These are phyloP conservation scores for Catocala fraxini DNA, from an alignment of 2,888 invertebrate species.

Conservation along the genomic window DNA sequence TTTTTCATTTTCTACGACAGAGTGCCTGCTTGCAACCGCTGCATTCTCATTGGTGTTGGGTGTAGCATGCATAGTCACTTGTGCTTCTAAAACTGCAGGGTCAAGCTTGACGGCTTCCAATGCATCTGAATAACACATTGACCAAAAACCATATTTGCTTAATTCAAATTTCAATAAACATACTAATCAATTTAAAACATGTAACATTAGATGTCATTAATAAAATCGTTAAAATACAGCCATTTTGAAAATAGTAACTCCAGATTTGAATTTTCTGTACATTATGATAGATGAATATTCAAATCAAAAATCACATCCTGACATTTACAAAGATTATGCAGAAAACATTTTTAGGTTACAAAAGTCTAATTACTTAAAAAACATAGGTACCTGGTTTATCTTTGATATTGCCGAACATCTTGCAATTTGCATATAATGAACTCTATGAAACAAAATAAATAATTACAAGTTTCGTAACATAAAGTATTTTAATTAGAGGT, in stretches of 20 bases:
- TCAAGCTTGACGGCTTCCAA: conserved; percentile 73
- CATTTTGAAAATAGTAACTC: no score
- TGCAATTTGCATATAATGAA: conserved; percentile 13
- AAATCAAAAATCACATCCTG: neutral
- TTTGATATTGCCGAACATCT: conserved; percentile 1
- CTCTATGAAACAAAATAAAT: conserved; percentile 22
- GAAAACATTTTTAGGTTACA: neutral
- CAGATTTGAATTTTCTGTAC: no score
- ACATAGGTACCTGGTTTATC: conserved; percentile 30
- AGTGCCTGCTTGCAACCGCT: conserved; percentile 4
- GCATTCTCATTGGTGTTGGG: conserved; percentile 11
- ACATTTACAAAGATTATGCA: neutral
- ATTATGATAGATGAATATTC: neutral
- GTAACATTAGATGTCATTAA: no score
- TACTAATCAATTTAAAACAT: no score
- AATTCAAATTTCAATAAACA: no score
- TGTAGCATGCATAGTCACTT: conserved; percentile 58
- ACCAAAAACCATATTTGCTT: no score
- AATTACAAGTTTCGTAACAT: neutral
- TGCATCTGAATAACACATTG: conserved; percentile 57
- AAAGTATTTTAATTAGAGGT: no score
- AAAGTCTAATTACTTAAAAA: neutral
- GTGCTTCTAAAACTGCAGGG: conserved; percentile 77
- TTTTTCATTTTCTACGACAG: conserved; percentile 16
- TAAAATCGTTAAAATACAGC: no score